phyloP scores from a whole-genome alignment of 2,888 invertebrate species.

The Apamea epomidion region DNA sequence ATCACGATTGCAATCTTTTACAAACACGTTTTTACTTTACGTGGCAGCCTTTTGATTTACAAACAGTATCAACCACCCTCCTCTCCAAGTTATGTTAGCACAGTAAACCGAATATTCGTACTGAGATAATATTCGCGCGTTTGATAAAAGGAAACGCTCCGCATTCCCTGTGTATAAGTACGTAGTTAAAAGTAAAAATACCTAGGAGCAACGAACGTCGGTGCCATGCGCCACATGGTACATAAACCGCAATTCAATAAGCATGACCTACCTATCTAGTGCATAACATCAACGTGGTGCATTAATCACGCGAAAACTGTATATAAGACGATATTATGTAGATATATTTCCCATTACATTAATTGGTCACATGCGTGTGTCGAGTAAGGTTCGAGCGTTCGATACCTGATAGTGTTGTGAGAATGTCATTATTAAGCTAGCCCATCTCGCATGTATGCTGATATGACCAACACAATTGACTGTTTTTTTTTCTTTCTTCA shows the following conservation, averaged over 20 bases:
- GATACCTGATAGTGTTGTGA: constrained; percentile 8
- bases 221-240: constrained; percentile 49
- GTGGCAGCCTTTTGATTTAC: constrained; percentile 44
- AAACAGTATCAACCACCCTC: constrained; percentile 29
- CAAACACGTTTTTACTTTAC: constrained; percentile 51
- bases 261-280: constrained; percentile 34
- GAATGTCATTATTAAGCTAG: constrained; percentile 1
- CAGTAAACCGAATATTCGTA: constrained; percentile 24
- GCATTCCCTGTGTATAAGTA: constrained; percentile 27
- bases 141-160: constrained; percentile 50
- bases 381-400: constrained; percentile 4
- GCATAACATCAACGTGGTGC: constrained; percentile 12
- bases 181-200: constrained; percentile 54
- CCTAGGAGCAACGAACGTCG: constrained; percentile 26
- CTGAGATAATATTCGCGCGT: constrained; percentile 45
- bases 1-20: constrained; percentile 57
- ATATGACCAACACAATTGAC: no score
- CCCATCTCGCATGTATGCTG: background rate
- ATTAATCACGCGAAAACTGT: constrained; percentile 39
- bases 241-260: constrained; percentile 42
- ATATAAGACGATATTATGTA: background rate
- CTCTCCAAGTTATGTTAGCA: constrained; percentile 13
- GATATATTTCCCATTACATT: background rate
- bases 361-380: background rate
- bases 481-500: no score